phyloP scores from a whole-genome alignment of 1,140 invertebrate genomes.

The Drosophila mauritiana region DNA sequence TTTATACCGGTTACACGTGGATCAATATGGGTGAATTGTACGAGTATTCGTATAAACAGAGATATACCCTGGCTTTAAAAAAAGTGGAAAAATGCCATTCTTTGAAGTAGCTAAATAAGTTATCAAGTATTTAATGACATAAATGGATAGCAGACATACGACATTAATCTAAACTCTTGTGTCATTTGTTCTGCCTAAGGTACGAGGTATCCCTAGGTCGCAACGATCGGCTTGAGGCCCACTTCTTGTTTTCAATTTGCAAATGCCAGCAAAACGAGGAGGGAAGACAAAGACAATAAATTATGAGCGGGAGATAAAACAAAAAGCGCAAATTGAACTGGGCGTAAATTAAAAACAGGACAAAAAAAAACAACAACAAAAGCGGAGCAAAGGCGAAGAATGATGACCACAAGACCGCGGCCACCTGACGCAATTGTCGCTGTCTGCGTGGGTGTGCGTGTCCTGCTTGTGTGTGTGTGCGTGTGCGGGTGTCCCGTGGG shows the following conservation, averaged over 20 bases:
- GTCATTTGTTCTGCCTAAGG: no score
- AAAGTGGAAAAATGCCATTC: no score
- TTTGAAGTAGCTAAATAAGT: no score
- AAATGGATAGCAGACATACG: no score
- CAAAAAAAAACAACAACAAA: background rate
- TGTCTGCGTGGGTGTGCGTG: slow-evolving; percentile 8
- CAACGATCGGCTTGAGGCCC: background rate
- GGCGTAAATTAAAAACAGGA: slow-evolving; percentile 53
- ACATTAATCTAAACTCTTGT: no score
- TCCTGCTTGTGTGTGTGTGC: background rate
- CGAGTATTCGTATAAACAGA: no score
- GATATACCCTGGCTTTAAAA: no score
- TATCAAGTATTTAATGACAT: no score
- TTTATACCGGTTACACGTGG: background rate
- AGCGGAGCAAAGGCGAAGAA: slow-evolving; percentile 21
- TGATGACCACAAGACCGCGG: slow-evolving; percentile 60
- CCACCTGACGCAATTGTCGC: slow-evolving; percentile 56
- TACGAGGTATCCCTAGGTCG: background rate
- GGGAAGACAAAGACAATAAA: slow-evolving; percentile 52
- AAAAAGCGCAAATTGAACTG: slow-evolving; percentile 70
- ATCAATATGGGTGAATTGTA: background rate
- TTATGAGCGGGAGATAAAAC: slow-evolving; percentile 68
- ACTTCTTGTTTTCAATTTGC: slow-evolving; percentile 46
- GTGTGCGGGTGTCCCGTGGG: no score
- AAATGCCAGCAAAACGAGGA: slow-evolving; percentile 29